Base-by-base conservation (phyloP, 1,140 invertebrate genomes). In the Leptonema lineaticorne region DNA sequence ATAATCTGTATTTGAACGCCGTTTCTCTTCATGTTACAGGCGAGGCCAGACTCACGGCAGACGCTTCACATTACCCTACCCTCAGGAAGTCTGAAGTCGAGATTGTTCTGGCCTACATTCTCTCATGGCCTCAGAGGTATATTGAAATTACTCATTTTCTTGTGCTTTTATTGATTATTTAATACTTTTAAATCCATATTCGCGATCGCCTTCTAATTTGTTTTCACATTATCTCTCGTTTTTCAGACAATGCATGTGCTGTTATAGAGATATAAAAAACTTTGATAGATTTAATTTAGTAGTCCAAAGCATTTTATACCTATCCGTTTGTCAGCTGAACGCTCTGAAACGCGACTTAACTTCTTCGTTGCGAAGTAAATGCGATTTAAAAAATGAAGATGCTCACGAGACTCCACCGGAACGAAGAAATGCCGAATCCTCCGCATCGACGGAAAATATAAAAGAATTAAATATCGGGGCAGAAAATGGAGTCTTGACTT, bases 161-260 rank as follows among this genome's bases (percentile, higher is more conserved):
- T n/a, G n/a, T n/a, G n/a, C n/a, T n/a, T n/a, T n/a, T n/a, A n/a
- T n/a, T n/a, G n/a, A n/a, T n/a, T n/a, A n/a, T n/a, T n/a, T n/a
- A n/a, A n/a, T n/a, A n/a, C n/a, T n/a, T n/a, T n/a, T n/a, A n/a
- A n/a, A n/a, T n/a, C n/a, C n/a, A n/a, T n/a, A n/a, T n/a, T n/a
- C n/a, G n/a, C n/a, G n/a, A n/a, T n/a, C n/a, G n/a, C n/a, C n/a
- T n/a, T n/a, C n/a, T n/a, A n/a, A n/a, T n/a, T n/a, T n/a, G n/a
- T n/a, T n/a, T n/a, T n/a, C n/a, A n/a, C n/a, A 71, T 60, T 65
- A 59, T 56, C 20, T 63, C 45, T 58, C 68, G 70, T 71, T 45
- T 87, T 84, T 71, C 78, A 90, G 92, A 75, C 93, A 95, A 82
- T 96, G 94, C 77, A 93, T 94, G 88, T 95, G 93, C 79, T 93